phyloP scores from a whole-genome alignment of 2,888 invertebrate genomes.

The Tenthredo livida region DNA sequence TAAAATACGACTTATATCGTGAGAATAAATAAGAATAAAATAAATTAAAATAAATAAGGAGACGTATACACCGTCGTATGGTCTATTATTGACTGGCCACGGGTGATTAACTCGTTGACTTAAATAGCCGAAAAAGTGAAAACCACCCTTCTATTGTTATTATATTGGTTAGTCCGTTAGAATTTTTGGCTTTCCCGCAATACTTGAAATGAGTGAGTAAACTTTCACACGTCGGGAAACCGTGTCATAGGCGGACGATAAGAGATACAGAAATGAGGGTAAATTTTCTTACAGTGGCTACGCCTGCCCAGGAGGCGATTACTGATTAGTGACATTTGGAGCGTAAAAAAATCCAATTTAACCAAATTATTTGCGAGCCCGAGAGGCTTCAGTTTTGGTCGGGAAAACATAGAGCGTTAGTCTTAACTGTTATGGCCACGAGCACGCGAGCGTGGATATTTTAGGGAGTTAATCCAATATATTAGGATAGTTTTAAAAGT shows the following conservation, averaged over 20 bases:
- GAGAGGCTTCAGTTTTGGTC: conserved; percentile 41
- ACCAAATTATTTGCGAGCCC: conserved; percentile 39
- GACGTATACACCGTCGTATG: conserved; percentile 14
- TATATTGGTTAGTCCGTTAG: conserved; percentile 30
- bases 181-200: conserved; percentile 37
- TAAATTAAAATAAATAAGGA: conserved; percentile 51
- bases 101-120: conserved; percentile 25
- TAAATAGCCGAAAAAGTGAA: conserved; percentile 46
- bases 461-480: conserved; percentile 42
- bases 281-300: neutral
- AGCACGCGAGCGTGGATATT: conserved; percentile 6
- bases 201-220: neutral
- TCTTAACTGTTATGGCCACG: neutral
- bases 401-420: conserved; percentile 41
- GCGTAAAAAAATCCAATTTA: conserved; percentile 47
- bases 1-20: neutral
- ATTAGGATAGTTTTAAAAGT: conserved; percentile 24
- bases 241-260: conserved; percentile 35
- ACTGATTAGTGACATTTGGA: conserved; percentile 28
- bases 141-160: conserved; percentile 42
- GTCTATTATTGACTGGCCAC: conserved; percentile 30
- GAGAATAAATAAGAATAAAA: conserved; percentile 34
- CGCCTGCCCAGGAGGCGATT: conserved; percentile 1
- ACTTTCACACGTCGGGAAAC: conserved; percentile 35
- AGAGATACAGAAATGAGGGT: conserved; percentile 44